Percentiles rank a stretch among this genome's conserved stretches.
Conservation (phyloP, 2,113 vertebrate species). For the Melanotaenia duboulayi region DNA sequence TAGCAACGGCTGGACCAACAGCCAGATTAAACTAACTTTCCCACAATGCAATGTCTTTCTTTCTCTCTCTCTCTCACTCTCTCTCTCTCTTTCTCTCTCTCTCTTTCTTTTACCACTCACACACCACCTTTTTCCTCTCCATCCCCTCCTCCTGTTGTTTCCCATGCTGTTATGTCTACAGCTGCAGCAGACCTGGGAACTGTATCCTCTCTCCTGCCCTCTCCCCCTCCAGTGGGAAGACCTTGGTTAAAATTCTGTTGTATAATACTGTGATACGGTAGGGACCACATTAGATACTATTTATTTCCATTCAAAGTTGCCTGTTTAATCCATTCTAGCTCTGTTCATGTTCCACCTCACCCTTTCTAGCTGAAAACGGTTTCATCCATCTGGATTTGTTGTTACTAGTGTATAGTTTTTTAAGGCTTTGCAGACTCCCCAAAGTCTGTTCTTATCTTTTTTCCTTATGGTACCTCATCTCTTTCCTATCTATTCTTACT, state of each 20-base stretch:
- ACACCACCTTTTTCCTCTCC: background rate
- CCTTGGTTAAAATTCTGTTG: slow-evolving; percentile 9
- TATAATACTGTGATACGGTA: slow-evolving; percentile 28
- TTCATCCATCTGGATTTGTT: slow-evolving; percentile 10
- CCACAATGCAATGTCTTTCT: slow-evolving; percentile 40
- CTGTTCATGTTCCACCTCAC: background rate
- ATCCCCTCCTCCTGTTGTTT: slow-evolving; percentile 21
- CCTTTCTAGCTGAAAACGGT: slow-evolving; percentile 11
- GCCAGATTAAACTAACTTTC: slow-evolving; percentile 48
- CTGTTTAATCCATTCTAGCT: slow-evolving; percentile 1
- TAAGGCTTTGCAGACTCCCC: background rate
- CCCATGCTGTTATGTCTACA: slow-evolving; percentile 60
- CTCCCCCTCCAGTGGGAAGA: slow-evolving; percentile 4
- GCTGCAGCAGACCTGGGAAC: slow-evolving; percentile 58
- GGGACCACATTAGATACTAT: background rate
- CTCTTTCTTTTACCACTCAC: background rate
- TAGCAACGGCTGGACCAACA: slow-evolving; percentile 25
- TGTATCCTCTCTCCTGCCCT: slow-evolving; percentile 30
- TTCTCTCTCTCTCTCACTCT: slow-evolving; percentile 3
- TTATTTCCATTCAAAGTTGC: background rate
- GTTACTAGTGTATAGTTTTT: slow-evolving; percentile 13
- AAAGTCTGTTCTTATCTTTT: slow-evolving; percentile 18
- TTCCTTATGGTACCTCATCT: slow-evolving; percentile 28
- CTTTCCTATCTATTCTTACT: slow-evolving; percentile 37
- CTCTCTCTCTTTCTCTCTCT: background rate